Evolutionary conservation across 1,140 invertebrate species (phyloP).

Genomic region (Pogonomyrmex californicus): DNA sequence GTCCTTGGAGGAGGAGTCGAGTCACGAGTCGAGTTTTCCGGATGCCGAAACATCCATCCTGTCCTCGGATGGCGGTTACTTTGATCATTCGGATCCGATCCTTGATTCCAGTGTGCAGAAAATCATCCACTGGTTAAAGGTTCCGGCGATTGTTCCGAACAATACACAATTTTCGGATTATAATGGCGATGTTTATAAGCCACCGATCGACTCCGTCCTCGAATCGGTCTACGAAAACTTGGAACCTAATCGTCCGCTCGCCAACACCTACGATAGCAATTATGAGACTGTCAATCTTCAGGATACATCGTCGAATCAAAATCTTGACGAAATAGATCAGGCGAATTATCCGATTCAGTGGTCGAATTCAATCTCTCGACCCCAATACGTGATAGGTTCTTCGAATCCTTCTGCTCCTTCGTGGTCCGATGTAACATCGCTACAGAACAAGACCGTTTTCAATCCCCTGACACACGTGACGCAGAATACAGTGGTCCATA

Average conservation of each 20-base stretch:
- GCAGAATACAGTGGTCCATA: constrained; percentile 83
- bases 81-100: constrained; percentile 54
- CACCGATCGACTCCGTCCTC: constrained; percentile 61
- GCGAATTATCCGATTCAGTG: not conserved
- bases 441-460: constrained; percentile 33
- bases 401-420: not conserved
- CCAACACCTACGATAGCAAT: constrained; percentile 3
- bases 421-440: not conserved
- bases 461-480: constrained; percentile 77
- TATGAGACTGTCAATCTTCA: not conserved
- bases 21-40: constrained; percentile 32
- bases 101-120: constrained; percentile 70
- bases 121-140: constrained; percentile 80
- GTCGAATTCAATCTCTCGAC: not conserved
- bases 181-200: constrained; percentile 45
- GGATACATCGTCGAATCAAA: not conserved
- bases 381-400: not conserved
- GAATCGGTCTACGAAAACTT: constrained; percentile 73
- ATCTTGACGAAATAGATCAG: not conserved
- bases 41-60: not conserved
- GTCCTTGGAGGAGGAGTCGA: constrained; percentile 38
- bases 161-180: constrained; percentile 53
- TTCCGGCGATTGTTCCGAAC: constrained; percentile 75
- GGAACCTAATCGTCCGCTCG: constrained; percentile 74
- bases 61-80: not conserved